phyloP scores from a whole-genome alignment of 2,888 invertebrate genomes.

The Ditylenchus weischeri region DNA sequence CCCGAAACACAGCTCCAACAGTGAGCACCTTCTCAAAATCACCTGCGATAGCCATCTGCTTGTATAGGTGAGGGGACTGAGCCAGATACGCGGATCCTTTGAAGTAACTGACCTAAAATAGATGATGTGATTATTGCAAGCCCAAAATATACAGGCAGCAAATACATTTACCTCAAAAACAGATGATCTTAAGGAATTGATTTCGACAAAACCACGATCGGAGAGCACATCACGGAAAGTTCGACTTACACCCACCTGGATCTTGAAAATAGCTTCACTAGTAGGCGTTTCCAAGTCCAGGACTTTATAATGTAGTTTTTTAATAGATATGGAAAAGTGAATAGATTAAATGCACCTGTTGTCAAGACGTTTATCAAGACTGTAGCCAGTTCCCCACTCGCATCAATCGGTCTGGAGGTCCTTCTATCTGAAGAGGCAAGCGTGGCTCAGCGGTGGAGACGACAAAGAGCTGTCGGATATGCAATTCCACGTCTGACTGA shows the following conservation, averaged over 20 bases:
- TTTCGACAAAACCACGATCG: slow-evolving; percentile 70
- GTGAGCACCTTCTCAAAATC: slow-evolving; percentile 79
- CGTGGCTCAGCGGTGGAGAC: slow-evolving; percentile 66
- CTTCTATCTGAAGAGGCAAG: slow-evolving; percentile 90
- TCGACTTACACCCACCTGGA: slow-evolving; percentile 83
- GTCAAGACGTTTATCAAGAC: slow-evolving; percentile 96
- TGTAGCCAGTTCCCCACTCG: slow-evolving; percentile 68
- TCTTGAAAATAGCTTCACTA: slow-evolving; percentile 88
- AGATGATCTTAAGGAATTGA: slow-evolving; percentile 98
- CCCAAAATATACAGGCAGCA: slow-evolving; percentile 6
- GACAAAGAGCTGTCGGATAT: slow-evolving; percentile 57
- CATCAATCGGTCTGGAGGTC: slow-evolving; percentile 75
- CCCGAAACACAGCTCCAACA: slow-evolving; percentile 74
- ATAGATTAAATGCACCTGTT: slow-evolving; percentile 69
- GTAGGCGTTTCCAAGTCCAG: slow-evolving; percentile 90
- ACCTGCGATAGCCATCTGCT: slow-evolving; percentile 98
- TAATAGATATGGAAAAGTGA: background rate
- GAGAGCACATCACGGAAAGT: slow-evolving; percentile 80
- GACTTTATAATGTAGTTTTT: slow-evolving; percentile 61
- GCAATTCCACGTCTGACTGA: too few species aligned
- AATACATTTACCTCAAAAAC: slow-evolving; percentile 60
- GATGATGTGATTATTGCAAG: background rate
- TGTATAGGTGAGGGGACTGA: slow-evolving; percentile 97
- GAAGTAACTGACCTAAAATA: slow-evolving; percentile 74
- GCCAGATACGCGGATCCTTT: slow-evolving; percentile 90